A percentile compares a stretch with the other conserved stretches of the same genome.
phyloP scores from a whole-genome alignment of 2,888 invertebrate genomes.

The Drosophila recens region DNA sequence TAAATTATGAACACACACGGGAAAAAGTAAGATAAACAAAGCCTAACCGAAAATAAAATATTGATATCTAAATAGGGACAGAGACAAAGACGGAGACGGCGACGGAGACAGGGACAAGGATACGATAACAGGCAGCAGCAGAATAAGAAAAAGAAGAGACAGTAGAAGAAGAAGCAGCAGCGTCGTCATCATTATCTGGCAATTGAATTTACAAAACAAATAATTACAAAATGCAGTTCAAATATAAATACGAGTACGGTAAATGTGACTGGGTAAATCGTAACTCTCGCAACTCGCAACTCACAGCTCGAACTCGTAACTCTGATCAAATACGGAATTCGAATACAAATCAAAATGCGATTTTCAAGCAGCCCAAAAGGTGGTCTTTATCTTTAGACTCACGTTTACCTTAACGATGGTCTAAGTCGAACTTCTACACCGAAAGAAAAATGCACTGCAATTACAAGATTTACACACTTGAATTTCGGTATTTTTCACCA shows the following conservation, averaged over 20 bases:
- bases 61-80: conserved; percentile 42
- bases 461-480: no score
- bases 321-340: conserved; percentile 77
- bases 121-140: conserved; percentile 17
- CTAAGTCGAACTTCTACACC: conserved; percentile 5
- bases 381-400: conserved; percentile 63
- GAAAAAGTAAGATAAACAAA: conserved; percentile 42
- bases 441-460: neutral
- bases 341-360: conserved; percentile 84
- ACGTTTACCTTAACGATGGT: conserved; percentile 59
- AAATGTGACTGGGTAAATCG: conserved; percentile 58
- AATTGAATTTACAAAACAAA: conserved; percentile 84
- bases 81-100: conserved; percentile 21
- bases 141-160: neutral
- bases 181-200: conserved; percentile 82
- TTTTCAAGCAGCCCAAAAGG: conserved; percentile 72
- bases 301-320: conserved; percentile 34
- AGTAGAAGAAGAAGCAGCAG: conserved; percentile 14
- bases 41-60: conserved; percentile 57
- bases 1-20: conserved; percentile 36
- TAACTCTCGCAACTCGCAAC: conserved; percentile 29
- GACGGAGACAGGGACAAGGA: neutral
- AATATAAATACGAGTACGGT: conserved; percentile 45
- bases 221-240: conserved; percentile 75
- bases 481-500: no score